Conservation (phyloP, 1,140 invertebrate species). For the Hypsibius dujardini region DNA sequence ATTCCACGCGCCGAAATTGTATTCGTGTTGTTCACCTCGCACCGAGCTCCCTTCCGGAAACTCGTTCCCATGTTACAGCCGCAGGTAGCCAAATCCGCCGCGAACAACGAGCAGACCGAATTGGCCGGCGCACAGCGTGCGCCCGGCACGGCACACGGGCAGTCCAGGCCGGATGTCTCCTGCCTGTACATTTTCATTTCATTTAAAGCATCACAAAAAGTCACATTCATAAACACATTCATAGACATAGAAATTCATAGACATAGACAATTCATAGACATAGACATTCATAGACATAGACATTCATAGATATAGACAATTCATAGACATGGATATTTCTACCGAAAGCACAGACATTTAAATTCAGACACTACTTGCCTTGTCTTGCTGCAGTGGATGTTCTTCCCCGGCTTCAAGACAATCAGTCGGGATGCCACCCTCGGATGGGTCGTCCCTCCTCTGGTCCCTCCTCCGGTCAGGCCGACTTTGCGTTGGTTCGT, state of each 20-base stretch:
- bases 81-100: background rate
- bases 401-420: background rate
- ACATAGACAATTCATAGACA: no score
- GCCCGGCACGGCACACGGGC: background rate
- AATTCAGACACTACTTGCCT: no score
- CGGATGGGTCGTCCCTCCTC: background rate
- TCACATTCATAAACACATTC: no score
- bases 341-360: no score
- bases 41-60: background rate
- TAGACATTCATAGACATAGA: no score
- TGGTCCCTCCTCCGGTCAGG: background rate
- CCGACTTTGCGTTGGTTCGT: background rate
- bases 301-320: no score
- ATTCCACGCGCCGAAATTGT: background rate
- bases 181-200: background rate
- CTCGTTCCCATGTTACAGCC: background rate
- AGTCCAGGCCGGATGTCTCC: background rate
- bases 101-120: background rate
- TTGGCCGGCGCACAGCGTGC: background rate
- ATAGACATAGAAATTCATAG: no score
- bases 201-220: no score
- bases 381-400: constrained; percentile 2
- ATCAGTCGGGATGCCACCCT: background rate
- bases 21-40: background rate
- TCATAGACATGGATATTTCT: no score